These are phyloP conservation scores for Antrozous pallidus DNA, from an alignment of 2,797 vertebrate species.

Conservation along the genomic window DNA sequence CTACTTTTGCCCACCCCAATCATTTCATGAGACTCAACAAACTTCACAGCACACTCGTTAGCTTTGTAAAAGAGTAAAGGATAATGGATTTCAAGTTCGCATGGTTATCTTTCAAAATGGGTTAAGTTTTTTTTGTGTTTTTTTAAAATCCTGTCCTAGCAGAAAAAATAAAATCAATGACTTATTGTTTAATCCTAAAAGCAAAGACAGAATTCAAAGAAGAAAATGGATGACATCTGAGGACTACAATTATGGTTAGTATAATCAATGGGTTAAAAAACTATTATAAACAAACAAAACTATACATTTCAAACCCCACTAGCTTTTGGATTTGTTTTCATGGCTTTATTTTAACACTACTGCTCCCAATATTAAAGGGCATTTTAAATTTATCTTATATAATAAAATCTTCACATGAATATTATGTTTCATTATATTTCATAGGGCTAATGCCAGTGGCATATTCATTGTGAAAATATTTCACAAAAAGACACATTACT, in stretches of 20 bases:
- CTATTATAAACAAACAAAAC: constrained; percentile 23
- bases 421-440: background rate
- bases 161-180: constrained; percentile 18
- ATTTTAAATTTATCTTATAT: background rate
- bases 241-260: background rate
- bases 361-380: background rate
- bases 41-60: background rate
- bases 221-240: background rate
- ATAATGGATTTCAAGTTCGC: background rate
- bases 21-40: background rate
- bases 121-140: background rate
- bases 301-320: background rate
- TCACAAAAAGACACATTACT: background rate
- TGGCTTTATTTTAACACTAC: background rate
- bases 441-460: background rate
- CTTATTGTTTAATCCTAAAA: background rate
- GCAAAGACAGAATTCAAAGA: background rate
- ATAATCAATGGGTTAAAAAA: background rate
- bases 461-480: constrained; percentile 31
- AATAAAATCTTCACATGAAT: background rate
- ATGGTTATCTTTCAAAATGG: constrained; percentile 1
- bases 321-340: background rate
- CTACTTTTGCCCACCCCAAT: background rate
- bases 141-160: background rate
- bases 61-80: background rate